Percentiles rank a stretch among this genome's conserved stretches.
These are phyloP conservation scores for Rhinichthys klamathensis DNA, from an alignment of 2,113 vertebrate genomes.

Conservation along the genomic window DNA sequence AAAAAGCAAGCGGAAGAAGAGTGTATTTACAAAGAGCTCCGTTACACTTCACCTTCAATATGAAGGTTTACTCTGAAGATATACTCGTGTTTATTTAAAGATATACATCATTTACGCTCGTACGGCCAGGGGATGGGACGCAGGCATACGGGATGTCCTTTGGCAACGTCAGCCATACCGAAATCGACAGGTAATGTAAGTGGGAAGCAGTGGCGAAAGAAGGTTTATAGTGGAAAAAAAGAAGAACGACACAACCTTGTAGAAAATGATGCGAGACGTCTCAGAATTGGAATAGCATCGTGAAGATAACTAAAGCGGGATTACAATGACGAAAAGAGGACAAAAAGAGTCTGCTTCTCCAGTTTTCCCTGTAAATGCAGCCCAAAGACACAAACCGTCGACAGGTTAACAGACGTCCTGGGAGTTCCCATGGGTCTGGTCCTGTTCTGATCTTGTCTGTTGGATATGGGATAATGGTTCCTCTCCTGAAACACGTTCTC, in stretches of 20 bases:
- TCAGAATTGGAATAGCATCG: neutral
- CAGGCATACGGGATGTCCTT: conserved; percentile 67
- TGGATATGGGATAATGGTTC: conserved; percentile 14
- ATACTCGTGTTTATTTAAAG: conserved; percentile 78
- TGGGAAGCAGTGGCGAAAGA: conserved; percentile 65
- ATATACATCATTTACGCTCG: conserved; percentile 74
- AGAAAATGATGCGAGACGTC: neutral
- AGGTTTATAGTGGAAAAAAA: conserved; percentile 17
- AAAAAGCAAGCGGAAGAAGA: conserved; percentile 77
- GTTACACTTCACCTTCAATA: conserved; percentile 83
- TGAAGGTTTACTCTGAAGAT: conserved; percentile 82
- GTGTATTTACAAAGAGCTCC: conserved; percentile 76
- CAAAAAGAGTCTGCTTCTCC: neutral
- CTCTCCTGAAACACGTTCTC: conserved; percentile 34
- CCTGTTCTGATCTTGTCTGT: neutral
- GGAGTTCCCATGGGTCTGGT: neutral
- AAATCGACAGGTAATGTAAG: conserved; percentile 75
- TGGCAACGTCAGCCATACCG: conserved; percentile 61
- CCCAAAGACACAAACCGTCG: neutral
- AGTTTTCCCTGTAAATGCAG: conserved; percentile 34
- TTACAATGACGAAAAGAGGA: neutral
- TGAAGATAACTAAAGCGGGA: neutral
- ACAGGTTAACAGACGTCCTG: neutral
- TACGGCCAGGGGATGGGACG: conserved; percentile 31
- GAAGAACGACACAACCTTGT: neutral